phyloP scores from a whole-genome alignment of 2,113 vertebrate species.

The Oreochromis spilurus region DNA sequence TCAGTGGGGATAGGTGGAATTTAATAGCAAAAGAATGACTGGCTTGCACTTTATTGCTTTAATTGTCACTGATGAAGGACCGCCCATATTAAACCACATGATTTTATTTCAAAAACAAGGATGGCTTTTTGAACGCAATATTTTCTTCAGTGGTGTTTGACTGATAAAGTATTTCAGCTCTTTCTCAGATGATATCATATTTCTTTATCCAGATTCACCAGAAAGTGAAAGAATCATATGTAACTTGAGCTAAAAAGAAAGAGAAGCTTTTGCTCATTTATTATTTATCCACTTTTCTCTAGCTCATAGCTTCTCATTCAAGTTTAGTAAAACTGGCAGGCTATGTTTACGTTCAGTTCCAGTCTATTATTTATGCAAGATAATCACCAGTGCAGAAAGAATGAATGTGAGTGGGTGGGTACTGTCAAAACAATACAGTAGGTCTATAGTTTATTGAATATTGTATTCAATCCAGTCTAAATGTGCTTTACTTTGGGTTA shows the following conservation, averaged over 20 bases:
- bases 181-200: neutral
- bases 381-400: neutral
- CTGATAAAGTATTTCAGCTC: neutral
- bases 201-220: neutral
- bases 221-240: neutral
- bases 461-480: neutral
- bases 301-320: conserved; percentile 1
- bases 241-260: neutral
- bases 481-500: neutral
- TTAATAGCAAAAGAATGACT: neutral
- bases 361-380: conserved; percentile 30
- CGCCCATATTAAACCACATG: neutral
- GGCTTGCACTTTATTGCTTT: neutral
- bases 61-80: neutral
- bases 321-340: conserved; percentile 23
- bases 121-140: neutral
- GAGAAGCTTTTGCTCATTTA: conserved; percentile 9
- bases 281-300: conserved; percentile 7
- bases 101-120: neutral
- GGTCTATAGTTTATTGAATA: neutral
- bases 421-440: neutral
- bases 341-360: conserved; percentile 15
- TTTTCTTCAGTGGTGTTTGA: neutral
- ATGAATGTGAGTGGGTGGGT: neutral
- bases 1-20: neutral